A percentile compares a stretch with the other conserved stretches of the same genome.
These are phyloP conservation scores for Campylomormyrus tamandua DNA, from an alignment of 2,113 vertebrate genomes.

Conservation along the genomic window DNA sequence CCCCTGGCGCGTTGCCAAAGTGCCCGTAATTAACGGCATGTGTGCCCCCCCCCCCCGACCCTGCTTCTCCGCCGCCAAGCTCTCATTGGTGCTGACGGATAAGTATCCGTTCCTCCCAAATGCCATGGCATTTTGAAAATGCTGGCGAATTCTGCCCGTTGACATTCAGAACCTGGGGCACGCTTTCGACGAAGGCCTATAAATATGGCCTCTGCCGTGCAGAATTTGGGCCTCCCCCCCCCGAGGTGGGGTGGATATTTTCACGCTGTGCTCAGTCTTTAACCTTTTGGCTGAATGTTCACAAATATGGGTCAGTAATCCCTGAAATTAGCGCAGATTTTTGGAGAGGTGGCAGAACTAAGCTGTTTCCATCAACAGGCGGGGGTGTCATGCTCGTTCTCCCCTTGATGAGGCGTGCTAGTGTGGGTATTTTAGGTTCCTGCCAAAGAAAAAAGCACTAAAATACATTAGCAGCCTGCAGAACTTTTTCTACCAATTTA, in stretches of 20 bases:
- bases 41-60: slow-evolving; percentile 18
- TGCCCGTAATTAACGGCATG: slow-evolving; percentile 47
- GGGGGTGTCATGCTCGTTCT: slow-evolving; percentile 42
- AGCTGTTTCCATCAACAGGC: slow-evolving; percentile 47
- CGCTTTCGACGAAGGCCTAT: slow-evolving; percentile 48
- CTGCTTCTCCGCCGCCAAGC: slow-evolving; percentile 40
- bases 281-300: slow-evolving; percentile 61
- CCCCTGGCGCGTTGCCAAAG: slow-evolving; percentile 33
- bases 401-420: slow-evolving; percentile 41
- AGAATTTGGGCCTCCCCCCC: slow-evolving; percentile 41
- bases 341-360: slow-evolving; percentile 52
- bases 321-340: slow-evolving; percentile 53
- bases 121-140: slow-evolving; percentile 74
- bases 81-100: slow-evolving; percentile 49
- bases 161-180: slow-evolving; percentile 67
- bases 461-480: slow-evolving; percentile 47
- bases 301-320: slow-evolving; percentile 67
- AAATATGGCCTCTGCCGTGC: slow-evolving; percentile 62
- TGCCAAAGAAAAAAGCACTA: slow-evolving; percentile 45
- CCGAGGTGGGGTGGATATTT: slow-evolving; percentile 19
- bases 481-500: slow-evolving; percentile 37
- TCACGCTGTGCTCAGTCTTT: slow-evolving; percentile 49
- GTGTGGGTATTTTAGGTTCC: slow-evolving; percentile 53
- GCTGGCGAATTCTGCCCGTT: slow-evolving; percentile 62
- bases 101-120: slow-evolving; percentile 58